A percentile compares a stretch with the other conserved stretches of the same genome.
These are phyloP conservation scores for Gallinago nigripennis DNA, from an alignment of 2,797 vertebrate species.

Conservation along the genomic window DNA sequence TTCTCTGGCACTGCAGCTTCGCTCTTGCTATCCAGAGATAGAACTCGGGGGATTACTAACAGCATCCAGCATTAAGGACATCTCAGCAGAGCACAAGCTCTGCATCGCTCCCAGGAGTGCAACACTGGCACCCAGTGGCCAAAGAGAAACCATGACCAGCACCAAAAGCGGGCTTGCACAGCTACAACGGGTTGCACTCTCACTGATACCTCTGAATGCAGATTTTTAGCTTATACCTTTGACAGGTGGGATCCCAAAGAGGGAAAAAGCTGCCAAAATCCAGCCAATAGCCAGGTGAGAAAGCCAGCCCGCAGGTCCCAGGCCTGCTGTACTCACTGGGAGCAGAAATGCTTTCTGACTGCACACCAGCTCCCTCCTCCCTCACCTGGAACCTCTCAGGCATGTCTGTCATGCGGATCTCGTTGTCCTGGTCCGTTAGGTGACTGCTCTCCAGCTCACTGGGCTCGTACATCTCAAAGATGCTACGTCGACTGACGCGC, in stretches of 20 bases:
- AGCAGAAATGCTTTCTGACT: not conserved
- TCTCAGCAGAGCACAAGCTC: not conserved
- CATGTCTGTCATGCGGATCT: conserved; percentile 97
- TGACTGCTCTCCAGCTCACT: conserved; percentile 98
- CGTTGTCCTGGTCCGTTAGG: conserved; percentile 98
- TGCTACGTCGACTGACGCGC: conserved; percentile 93
- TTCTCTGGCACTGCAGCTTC: not conserved
- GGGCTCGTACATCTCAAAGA: conserved; percentile 98
- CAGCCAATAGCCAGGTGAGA: not conserved
- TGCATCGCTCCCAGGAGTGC: not conserved
- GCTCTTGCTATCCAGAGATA: not conserved
- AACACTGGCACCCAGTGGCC: conserved; percentile 54
- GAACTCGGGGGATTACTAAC: not conserved
- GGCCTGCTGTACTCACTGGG: not conserved
- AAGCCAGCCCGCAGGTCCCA: not conserved
- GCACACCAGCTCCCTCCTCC: not conserved
- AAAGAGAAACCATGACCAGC: not conserved
- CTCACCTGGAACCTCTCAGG: conserved; percentile 97
- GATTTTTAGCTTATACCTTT: not conserved
- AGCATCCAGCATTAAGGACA: not conserved
- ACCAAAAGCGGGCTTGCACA: not conserved
- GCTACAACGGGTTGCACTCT: fast-evolving
- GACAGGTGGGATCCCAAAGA: not conserved
- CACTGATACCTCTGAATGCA: fast-evolving
- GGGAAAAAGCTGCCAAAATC: not conserved